Conservation (phyloP, 2,888 invertebrate species). For the Rutpela maculata region DNA sequence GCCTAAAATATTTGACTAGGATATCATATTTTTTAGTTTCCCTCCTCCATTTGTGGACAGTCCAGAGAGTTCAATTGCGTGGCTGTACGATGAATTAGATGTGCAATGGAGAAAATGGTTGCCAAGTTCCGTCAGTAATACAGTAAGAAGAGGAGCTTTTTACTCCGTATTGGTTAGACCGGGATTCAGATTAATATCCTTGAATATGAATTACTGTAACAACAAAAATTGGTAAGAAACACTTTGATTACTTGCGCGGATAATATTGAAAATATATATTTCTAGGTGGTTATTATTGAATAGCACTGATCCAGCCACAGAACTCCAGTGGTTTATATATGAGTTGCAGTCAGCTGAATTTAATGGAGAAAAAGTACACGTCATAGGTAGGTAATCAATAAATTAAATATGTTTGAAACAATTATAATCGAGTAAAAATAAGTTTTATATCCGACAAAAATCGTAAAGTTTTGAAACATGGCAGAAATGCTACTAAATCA, state of each 20-base stretch:
- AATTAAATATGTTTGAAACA: too few species aligned
- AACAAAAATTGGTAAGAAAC: slow-evolving; percentile 89
- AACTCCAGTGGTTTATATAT: slow-evolving; percentile 96
- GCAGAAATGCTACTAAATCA: too few species aligned
- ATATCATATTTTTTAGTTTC: slow-evolving; percentile 78
- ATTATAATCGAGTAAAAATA: too few species aligned
- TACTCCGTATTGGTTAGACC: slow-evolving; percentile 94
- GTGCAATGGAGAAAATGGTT: slow-evolving; percentile 95
- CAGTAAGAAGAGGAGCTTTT: slow-evolving; percentile 91
- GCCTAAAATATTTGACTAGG: background rate
- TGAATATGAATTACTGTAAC: slow-evolving; percentile 98
- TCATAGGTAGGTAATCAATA: slow-evolving; percentile 81
- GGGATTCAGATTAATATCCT: slow-evolving; percentile 92
- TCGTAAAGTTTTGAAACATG: too few species aligned
- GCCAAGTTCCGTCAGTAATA: slow-evolving; percentile 90
- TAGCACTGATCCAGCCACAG: slow-evolving; percentile 96
- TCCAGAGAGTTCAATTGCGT: slow-evolving; percentile 89
- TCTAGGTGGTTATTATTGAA: slow-evolving; percentile 91
- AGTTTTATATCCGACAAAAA: too few species aligned
- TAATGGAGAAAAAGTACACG: slow-evolving; percentile 95
- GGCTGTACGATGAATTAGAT: slow-evolving; percentile 94
- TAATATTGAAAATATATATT: slow-evolving; percentile 24
- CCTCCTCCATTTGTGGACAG: slow-evolving; percentile 90
- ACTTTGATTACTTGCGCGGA: background rate
- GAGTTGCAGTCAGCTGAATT: slow-evolving; percentile 96